Percentiles rank a stretch among this genome's conserved stretches.
phyloP scores from a whole-genome alignment of 2,888 invertebrate genomes.

The Cryptocephalus moraei region DNA sequence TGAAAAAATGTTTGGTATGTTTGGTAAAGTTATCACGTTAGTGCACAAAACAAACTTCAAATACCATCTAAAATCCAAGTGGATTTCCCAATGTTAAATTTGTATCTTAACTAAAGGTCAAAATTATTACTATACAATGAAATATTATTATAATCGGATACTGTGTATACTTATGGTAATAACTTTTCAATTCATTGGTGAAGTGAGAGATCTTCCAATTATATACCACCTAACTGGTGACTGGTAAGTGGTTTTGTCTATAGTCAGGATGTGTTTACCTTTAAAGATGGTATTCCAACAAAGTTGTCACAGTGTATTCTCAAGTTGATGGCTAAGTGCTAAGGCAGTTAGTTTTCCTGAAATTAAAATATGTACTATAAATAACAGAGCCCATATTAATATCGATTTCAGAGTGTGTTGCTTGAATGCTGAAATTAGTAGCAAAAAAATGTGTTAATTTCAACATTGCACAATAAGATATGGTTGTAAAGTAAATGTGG shows the following conservation, averaged over 20 bases:
- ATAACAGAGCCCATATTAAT: too few relatives aligned
- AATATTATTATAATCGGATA: neutral
- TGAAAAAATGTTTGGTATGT: slow-evolving; percentile 23
- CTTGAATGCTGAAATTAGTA: too few relatives aligned
- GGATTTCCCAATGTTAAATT: too few relatives aligned
- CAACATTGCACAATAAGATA: too few relatives aligned
- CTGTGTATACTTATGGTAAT: slow-evolving; percentile 18
- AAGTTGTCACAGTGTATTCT: slow-evolving; percentile 44
- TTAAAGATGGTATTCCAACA: slow-evolving; percentile 40
- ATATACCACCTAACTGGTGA: slow-evolving; percentile 44
- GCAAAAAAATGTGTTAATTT: too few relatives aligned
- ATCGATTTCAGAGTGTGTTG: too few relatives aligned
- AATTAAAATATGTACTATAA: slow-evolving; percentile 15
- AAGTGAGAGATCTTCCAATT: slow-evolving; percentile 33
- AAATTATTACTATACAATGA: too few relatives aligned
- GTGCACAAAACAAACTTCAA: too few relatives aligned
- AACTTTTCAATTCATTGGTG: slow-evolving; percentile 11
- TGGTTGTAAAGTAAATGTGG: too few relatives aligned
- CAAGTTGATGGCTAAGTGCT: slow-evolving; percentile 39
- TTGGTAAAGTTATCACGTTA: too few relatives aligned
- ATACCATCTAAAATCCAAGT: too few relatives aligned
- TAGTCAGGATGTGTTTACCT: slow-evolving; percentile 42
- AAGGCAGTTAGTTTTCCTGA: slow-evolving; percentile 39
- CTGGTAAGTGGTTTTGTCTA: slow-evolving; percentile 43
- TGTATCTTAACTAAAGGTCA: too few relatives aligned